Percentiles rank a stretch among this genome's conserved stretches.
These are phyloP conservation scores for Drosophila ogumai DNA, from an alignment of 1,140 invertebrate species.

Conservation along the genomic window DNA sequence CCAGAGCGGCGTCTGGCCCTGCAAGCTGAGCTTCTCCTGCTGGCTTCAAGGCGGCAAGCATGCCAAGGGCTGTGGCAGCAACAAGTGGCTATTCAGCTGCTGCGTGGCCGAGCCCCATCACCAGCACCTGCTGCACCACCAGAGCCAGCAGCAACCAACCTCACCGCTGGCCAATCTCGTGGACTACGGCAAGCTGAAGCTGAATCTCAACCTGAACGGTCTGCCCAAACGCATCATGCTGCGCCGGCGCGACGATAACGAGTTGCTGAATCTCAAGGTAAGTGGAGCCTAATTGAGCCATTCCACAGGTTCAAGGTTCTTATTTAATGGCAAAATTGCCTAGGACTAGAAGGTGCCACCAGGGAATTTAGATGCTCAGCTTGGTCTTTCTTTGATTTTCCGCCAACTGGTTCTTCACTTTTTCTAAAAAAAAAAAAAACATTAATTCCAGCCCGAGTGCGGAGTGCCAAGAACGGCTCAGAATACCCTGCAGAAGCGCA, in stretches of 20 bases:
- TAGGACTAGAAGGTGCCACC: neutral
- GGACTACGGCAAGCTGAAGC: slow-evolving; percentile 71
- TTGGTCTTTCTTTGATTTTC: neutral
- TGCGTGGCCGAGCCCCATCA: slow-evolving; percentile 85
- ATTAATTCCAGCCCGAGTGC: slow-evolving; percentile 86
- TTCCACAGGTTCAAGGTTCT: neutral
- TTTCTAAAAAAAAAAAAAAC: too few relatives aligned
- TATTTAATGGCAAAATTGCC: slow-evolving; percentile 11
- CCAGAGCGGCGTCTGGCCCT: slow-evolving; percentile 86
- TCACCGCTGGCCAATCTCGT: slow-evolving; percentile 69
- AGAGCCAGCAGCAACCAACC: slow-evolving; percentile 50
- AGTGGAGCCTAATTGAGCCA: slow-evolving; percentile 28
- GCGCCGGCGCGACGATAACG: slow-evolving; percentile 77
- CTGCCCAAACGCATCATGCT: slow-evolving; percentile 78
- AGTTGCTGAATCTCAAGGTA: slow-evolving; percentile 67
- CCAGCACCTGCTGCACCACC: slow-evolving; percentile 87
- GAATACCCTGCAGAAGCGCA: slow-evolving; percentile 89
- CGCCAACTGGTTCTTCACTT: neutral
- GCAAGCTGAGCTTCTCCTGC: slow-evolving; percentile 89
- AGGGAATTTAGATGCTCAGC: neutral
- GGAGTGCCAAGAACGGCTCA: slow-evolving; percentile 86
- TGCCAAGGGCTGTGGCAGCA: slow-evolving; percentile 87
- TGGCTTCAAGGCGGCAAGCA: slow-evolving; percentile 89
- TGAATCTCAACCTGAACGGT: slow-evolving; percentile 46
- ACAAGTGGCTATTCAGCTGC: slow-evolving; percentile 89